These are phyloP conservation scores for Sebastes dallii DNA, from an alignment of 2,797 vertebrate species.

Conservation along the genomic window DNA sequence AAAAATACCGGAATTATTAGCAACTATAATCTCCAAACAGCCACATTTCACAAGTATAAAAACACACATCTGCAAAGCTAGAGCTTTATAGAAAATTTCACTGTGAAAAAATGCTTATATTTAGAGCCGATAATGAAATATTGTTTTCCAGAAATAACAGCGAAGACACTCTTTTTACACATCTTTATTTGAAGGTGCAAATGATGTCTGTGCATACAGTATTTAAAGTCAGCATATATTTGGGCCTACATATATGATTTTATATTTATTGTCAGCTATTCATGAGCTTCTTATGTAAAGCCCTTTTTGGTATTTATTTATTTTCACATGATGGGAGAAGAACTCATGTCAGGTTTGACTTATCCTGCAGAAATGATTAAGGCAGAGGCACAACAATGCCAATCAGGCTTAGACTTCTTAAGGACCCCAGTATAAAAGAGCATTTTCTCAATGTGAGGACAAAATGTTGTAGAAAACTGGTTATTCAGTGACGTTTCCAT, in stretches of 20 bases:
- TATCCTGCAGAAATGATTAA: conserved; percentile 5
- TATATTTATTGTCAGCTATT: neutral
- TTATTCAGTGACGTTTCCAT: neutral
- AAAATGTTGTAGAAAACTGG: neutral
- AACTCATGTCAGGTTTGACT: neutral
- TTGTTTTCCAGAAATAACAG: neutral
- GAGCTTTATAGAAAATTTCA: neutral
- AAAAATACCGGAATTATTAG: no score
- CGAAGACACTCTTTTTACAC: neutral
- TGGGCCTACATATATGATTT: neutral
- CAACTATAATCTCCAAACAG: neutral
- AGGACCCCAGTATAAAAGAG: neutral
- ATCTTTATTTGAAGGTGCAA: neutral
- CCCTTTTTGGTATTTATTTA: neutral
- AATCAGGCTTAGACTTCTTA: conserved; percentile 9
- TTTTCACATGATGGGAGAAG: neutral
- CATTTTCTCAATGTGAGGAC: neutral
- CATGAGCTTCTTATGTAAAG: neutral
- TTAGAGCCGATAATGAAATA: neutral
- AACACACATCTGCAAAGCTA: neutral
- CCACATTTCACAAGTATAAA: neutral
- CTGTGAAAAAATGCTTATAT: neutral
- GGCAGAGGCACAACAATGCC: neutral
- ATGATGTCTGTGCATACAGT: neutral
- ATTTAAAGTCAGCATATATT: neutral